Base-by-base conservation (phyloP, 2,797 vertebrate species). In the Carapus acus region DNA sequence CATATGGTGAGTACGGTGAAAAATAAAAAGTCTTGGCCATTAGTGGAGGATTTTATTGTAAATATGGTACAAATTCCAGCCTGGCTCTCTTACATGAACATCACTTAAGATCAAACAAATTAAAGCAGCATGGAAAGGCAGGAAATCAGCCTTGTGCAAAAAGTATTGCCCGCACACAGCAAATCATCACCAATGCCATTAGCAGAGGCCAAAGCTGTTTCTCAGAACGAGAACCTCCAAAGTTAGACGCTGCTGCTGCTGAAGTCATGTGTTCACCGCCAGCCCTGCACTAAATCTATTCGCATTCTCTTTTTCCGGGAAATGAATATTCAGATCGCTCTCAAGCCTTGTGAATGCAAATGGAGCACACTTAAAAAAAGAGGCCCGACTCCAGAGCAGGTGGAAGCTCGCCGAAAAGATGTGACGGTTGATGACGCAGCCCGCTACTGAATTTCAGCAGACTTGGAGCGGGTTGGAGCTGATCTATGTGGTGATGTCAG, bases 401-500 rank as follows among this genome's bases (percentile, higher is more conserved):
- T 74, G 64, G 65, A 61, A 70, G 60, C 38, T 43, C 78, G 21
- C 68, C 41, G 77, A 83, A 63, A 44, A 14, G 65, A 81, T 69
- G 4, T 9, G 44, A 8, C 3, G 20, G 44, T 50, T 21, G 8
- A 49, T 62, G 9, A 9, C 54, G 34, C 68, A 46, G 55, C n/a
- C 57, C 31, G 65, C 69, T 67, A 57, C 69, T 69, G 73, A 43
- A 65, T 61, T 54, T 69, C 64, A 51, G 55, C 22, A 42, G 66
- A 69, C 63, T 21, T 58, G 62, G 60, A 61, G 36, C 7, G 13
- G 38, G 27, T 58, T 78, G 59, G 72, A 61, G 61, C 57, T 62
- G 51, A 43, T 57, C 53, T 71, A 66, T 51, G 71, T 66, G 46
- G 52, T 81, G 74, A 80, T 70, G 74, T 82, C 67, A 75, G 68